These are phyloP conservation scores for Macrosiphum euphorbiae DNA, from an alignment of 2,888 invertebrate species.

Conservation along the genomic window DNA sequence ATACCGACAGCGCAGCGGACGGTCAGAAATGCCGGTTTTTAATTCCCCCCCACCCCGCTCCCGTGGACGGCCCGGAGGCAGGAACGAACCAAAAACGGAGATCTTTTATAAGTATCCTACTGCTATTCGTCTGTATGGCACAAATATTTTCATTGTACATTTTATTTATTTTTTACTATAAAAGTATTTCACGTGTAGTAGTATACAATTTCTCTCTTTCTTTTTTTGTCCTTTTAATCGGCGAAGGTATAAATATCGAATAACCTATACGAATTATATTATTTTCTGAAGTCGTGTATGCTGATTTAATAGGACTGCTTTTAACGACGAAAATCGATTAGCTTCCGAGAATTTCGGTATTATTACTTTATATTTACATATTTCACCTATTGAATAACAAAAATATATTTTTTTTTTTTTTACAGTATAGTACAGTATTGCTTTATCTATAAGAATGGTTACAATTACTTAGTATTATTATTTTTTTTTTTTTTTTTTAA, in stretches of 20 bases:
- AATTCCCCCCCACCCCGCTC: background rate
- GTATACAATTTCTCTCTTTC: background rate
- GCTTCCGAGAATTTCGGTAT: background rate
- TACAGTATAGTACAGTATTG: too few species aligned
- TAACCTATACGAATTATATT: background rate
- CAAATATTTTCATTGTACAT: background rate
- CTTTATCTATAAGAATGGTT: too few species aligned
- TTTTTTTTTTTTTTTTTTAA: too few species aligned
- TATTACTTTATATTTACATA: too few species aligned
- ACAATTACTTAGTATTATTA: too few species aligned
- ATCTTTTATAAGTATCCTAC: background rate
- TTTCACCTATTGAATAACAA: too few species aligned
- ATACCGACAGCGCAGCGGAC: background rate
- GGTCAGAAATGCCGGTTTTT: slow-evolving; percentile 19
- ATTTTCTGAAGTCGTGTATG: background rate
- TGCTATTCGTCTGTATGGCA: background rate
- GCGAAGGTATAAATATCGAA: background rate
- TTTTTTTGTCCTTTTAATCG: background rate
- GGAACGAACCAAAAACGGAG: background rate
- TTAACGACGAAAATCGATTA: background rate
- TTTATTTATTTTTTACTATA: background rate
- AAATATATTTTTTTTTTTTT: too few species aligned
- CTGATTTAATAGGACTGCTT: background rate
- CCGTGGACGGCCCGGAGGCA: background rate
- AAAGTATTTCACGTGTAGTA: background rate